Evolutionary conservation across 2,113 vertebrate genomes (phyloP), one percentile per base, ranked within the genome.

Genomic region (Dasyurus viverrinus): DNA sequence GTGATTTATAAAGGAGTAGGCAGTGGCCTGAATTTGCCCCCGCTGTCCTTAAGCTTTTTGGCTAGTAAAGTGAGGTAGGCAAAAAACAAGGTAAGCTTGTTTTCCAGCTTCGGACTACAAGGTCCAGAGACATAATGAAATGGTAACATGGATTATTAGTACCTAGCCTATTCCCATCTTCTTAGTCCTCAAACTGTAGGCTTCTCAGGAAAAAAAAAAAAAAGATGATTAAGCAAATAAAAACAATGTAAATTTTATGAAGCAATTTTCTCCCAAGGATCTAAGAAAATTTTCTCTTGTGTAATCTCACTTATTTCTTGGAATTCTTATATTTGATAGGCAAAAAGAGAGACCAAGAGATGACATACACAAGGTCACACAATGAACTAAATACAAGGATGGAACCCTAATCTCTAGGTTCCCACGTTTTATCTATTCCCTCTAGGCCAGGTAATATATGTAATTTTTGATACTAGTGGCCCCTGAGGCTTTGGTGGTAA

Each of bases 331-430:
- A 1, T 30, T 50, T 53, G 84, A 53, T 91, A 57, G 57, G 0
- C 22, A 46, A 23, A 53, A 90, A 12, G 46, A 93, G 89, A 27
- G 1, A 12, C 10, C 36, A 48, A 8, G 57, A 97, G 53, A 92
- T 90, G 60, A 94, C 89, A 91, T 53, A 90, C 24, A 48, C 94
- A 96, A 97, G 95, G 96, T 96, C 95, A 96, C 84, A 90, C 2
- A 0, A 57, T 89, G 89, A 95, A 57, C 47, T 55, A 19, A n/a
- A 27, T 30, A 90, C 93, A 50, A 54, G 76, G 60, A 11, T 6
- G 2, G 0, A 90, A 90, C 14, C n/a, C 52, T 47, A 0, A 24
- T 54, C 90, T 93, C 91, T 91, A 22, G 16, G 25, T 53, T 55
- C n/a, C 36, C 7, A 36, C 4, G 12, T 90, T 50, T 92, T 52